Conservation (phyloP, 2,797 vertebrate genomes). For the Sparidentex hasta region DNA sequence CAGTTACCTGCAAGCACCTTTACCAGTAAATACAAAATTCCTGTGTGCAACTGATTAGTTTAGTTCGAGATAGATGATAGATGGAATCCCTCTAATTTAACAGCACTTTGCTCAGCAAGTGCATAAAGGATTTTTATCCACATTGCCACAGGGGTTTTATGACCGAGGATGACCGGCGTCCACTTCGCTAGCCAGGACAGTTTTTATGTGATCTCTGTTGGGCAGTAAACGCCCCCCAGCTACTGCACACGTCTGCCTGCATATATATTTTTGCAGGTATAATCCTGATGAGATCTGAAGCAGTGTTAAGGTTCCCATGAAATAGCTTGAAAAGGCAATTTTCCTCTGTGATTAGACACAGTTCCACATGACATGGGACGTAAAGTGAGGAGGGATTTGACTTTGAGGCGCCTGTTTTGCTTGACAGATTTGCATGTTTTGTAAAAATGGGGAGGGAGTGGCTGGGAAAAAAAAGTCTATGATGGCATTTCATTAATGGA, state of each 20-base stretch:
- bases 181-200: conserved; percentile 4
- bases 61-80: neutral
- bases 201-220: conserved; percentile 13
- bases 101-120: neutral
- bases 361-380: conserved; percentile 30
- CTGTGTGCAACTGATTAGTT: neutral
- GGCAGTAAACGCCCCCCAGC: neutral
- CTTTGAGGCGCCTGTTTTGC: neutral
- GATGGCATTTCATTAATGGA: conserved; percentile 15
- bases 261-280: conserved; percentile 21
- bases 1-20: neutral
- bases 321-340: conserved; percentile 50
- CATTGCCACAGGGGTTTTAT: conserved; percentile 2
- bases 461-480: conserved; percentile 11
- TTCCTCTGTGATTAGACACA: conserved; percentile 32
- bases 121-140: conserved; percentile 6
- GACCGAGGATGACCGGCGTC: conserved; percentile 18
- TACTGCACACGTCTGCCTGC: neutral
- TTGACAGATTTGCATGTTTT: neutral
- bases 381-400: conserved; percentile 11
- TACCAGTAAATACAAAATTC: neutral
- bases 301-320: conserved; percentile 16
- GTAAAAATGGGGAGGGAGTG: neutral
- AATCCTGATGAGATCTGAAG: conserved; percentile 17
- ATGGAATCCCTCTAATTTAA: neutral